These are phyloP conservation scores for Cryptocheilus praepositus DNA, from an alignment of 2,888 invertebrate species.

Conservation along the genomic window DNA sequence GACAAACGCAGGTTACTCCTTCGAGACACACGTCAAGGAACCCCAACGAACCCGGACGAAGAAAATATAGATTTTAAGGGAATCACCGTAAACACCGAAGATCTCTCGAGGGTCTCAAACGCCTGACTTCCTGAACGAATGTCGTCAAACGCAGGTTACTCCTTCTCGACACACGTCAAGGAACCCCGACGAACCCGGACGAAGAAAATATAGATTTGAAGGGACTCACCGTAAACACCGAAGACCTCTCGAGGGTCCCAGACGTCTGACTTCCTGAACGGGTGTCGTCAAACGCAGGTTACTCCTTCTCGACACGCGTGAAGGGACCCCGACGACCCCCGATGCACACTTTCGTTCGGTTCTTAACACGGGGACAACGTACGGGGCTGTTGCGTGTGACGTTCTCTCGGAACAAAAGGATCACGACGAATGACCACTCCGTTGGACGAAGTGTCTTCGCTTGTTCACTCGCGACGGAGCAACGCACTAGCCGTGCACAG, in stretches of 20 bases:
- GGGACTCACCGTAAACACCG: conserved; percentile 13
- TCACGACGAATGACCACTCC: no score
- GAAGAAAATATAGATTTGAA: neutral
- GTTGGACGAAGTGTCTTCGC: neutral
- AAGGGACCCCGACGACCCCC: neutral
- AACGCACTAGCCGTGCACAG: neutral
- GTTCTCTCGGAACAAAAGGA: no score
- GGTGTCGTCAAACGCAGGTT: neutral
- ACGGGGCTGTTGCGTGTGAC: no score
- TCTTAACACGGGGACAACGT: no score
- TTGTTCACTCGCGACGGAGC: conserved; percentile 1
- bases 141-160: no score
- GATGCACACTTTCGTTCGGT: neutral
- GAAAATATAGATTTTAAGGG: no score
- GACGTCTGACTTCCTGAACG: conserved; percentile 1
- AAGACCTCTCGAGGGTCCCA: neutral
- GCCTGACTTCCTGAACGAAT: neutral
- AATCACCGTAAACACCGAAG: no score
- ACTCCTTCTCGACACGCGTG: conserved; percentile 5
- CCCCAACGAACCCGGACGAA: no score
- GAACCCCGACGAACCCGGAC: neutral
- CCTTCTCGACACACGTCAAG: conserved; percentile 6
- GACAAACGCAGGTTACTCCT: no score
- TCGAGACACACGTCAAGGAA: no score
- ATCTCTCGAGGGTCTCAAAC: no score